A percentile compares a stretch with the other conserved stretches of the same genome.
phyloP scores from a whole-genome alignment of 2,888 invertebrate genomes.

The Oegoconia quadripuncta region DNA sequence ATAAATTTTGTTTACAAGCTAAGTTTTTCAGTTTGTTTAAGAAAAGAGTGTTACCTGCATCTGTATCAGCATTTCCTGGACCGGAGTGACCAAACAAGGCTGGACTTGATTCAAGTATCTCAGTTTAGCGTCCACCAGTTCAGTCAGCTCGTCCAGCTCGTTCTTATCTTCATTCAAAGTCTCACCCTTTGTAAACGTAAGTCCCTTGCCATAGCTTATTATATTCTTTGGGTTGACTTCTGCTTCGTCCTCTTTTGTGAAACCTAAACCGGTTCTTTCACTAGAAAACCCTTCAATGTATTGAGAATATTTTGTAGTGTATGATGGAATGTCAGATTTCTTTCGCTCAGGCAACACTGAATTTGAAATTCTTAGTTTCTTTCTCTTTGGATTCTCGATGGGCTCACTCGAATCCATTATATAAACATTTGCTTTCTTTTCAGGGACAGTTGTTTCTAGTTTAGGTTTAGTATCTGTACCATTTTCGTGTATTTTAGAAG shows the following conservation, averaged over 20 bases:
- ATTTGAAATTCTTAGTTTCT: slow-evolving; percentile 66
- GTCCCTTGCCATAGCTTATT: slow-evolving; percentile 60
- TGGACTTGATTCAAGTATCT: slow-evolving; percentile 73
- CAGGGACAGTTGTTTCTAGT: slow-evolving; percentile 23
- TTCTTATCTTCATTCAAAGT: slow-evolving; percentile 61
- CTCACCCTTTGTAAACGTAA: slow-evolving; percentile 76
- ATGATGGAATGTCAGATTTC: slow-evolving; percentile 45
- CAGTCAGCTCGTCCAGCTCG: slow-evolving; percentile 54
- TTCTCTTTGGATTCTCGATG: slow-evolving; percentile 43
- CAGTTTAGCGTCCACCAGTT: slow-evolving; percentile 72
- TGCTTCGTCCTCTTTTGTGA: slow-evolving; percentile 47
- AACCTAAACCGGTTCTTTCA: slow-evolving; percentile 73
- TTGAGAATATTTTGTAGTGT: slow-evolving; percentile 70
- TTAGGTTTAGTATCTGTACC: slow-evolving; percentile 26
- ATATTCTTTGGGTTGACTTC: slow-evolving; percentile 50
- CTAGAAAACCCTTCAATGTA: slow-evolving; percentile 63
- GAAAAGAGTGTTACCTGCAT: slow-evolving; percentile 69
- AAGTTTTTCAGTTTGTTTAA: no score
- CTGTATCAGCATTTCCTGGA: slow-evolving; percentile 78
- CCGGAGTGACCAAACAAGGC: slow-evolving; percentile 63
- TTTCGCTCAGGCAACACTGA: slow-evolving; percentile 60
- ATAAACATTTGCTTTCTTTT: slow-evolving; percentile 63
- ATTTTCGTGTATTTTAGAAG: slow-evolving; percentile 32
- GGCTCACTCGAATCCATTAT: slow-evolving; percentile 43
- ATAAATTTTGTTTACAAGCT: no score